Conservation (phyloP, 2,888 invertebrate species). For the Drosophila phalerata region DNA sequence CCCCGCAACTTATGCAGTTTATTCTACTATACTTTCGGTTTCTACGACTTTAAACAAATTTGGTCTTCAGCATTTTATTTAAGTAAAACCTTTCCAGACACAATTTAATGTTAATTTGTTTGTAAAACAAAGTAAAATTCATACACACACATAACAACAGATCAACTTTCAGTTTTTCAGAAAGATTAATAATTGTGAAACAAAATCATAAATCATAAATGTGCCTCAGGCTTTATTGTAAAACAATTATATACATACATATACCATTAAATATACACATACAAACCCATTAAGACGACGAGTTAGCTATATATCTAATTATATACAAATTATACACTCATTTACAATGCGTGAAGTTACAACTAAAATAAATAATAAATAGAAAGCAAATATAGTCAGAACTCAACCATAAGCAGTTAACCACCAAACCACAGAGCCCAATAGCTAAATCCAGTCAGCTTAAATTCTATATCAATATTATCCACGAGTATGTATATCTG, state of each 20-base stretch:
- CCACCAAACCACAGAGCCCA: constrained; percentile 14
- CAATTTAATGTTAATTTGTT: constrained; percentile 64
- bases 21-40: constrained; percentile 34
- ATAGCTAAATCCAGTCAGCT: constrained; percentile 33
- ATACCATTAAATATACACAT: constrained; percentile 49
- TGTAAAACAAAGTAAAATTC: constrained; percentile 73
- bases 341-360: constrained; percentile 64
- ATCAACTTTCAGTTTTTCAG: constrained; percentile 27
- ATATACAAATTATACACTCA: constrained; percentile 74
- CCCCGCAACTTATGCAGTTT: constrained; percentile 22
- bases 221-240: constrained; percentile 84
- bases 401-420: constrained; percentile 23
- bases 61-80: constrained; percentile 52
- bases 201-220: constrained; percentile 53
- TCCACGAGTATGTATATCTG: constrained; percentile 10
- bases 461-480: constrained; percentile 37
- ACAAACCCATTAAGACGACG: constrained; percentile 44
- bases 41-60: constrained; percentile 48
- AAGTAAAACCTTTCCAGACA: constrained; percentile 17
- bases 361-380: constrained; percentile 26
- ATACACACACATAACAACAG: constrained; percentile 9
- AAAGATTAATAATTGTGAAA: constrained; percentile 33
- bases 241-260: constrained; percentile 74
- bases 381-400: constrained; percentile 63
- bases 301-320: constrained; percentile 54